A percentile compares a stretch with the other conserved stretches of the same genome.
These are phyloP conservation scores for Triplophysa bombifrons DNA, from an alignment of 2,797 vertebrate genomes.

Conservation along the genomic window DNA sequence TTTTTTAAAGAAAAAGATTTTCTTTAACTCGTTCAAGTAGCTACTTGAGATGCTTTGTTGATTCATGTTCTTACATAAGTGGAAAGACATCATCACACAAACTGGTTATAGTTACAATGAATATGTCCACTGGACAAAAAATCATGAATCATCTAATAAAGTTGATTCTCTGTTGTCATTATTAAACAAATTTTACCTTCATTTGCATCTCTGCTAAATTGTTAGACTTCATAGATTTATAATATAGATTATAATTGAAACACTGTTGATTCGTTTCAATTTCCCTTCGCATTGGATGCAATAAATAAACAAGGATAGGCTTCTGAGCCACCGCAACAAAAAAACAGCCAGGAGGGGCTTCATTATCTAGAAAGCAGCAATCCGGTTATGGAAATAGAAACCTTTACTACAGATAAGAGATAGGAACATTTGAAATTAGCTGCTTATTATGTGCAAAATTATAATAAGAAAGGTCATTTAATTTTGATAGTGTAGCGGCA, in stretches of 20 bases:
- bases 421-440: constrained; percentile 47
- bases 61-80: not conserved
- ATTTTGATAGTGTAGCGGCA: constrained; percentile 38
- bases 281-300: not conserved
- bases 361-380: constrained; percentile 31
- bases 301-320: not conserved
- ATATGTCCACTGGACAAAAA: not conserved
- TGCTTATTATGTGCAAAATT: constrained; percentile 51
- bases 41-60: not conserved
- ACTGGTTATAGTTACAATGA: not conserved
- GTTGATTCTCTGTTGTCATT: constrained; percentile 12
- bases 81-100: not conserved
- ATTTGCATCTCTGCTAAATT: constrained; percentile 12
- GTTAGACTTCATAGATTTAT: not conserved
- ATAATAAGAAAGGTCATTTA: constrained; percentile 54
- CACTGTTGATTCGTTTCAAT: not conserved
- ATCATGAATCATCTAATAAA: not conserved
- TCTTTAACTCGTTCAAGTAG: not conserved
- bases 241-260: not conserved
- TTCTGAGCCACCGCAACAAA: not conserved
- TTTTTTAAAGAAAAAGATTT: not conserved
- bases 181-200: not conserved
- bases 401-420: constrained; percentile 44
- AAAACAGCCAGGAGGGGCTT: constrained; percentile 6
- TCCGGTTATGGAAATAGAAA: constrained; percentile 45